A percentile compares a stretch with the other conserved stretches of the same genome.
Conservation (phyloP, 2,113 vertebrate genomes). For the Saimiri boliviensis region DNA sequence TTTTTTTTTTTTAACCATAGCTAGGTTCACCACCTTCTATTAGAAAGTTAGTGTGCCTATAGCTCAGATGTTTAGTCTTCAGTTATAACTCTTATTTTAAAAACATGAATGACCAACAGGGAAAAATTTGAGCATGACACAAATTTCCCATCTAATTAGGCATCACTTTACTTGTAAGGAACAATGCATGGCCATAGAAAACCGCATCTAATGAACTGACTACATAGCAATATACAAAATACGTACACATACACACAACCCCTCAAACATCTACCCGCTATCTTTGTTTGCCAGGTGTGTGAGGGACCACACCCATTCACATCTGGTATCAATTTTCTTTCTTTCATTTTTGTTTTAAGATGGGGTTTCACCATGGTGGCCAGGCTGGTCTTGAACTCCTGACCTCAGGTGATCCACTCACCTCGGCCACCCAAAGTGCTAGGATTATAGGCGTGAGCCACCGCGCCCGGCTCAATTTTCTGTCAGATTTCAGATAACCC, state of each 20-base stretch:
- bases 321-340: neutral
- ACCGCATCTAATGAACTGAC: neutral
- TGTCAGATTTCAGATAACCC: neutral
- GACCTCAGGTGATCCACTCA: too few species aligned
- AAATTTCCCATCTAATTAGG: neutral
- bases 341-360: too few species aligned
- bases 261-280: neutral
- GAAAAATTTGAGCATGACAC: neutral
- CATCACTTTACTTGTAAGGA: neutral
- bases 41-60: neutral
- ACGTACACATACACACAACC: neutral
- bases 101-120: neutral
- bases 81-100: neutral
- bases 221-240: neutral
- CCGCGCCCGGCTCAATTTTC: neutral
- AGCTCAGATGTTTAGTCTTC: neutral
- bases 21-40: neutral
- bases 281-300: neutral
- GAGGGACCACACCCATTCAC: neutral
- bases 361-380: too few species aligned
- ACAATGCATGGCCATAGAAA: neutral
- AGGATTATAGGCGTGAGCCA: too few species aligned
- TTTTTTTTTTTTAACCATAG: neutral
- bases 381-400: too few species aligned
- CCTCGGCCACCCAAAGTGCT: too few species aligned